Evolutionary conservation across 2,888 invertebrate genomes (phyloP).

Genomic region (Perizoma flavofasciatum): DNA sequence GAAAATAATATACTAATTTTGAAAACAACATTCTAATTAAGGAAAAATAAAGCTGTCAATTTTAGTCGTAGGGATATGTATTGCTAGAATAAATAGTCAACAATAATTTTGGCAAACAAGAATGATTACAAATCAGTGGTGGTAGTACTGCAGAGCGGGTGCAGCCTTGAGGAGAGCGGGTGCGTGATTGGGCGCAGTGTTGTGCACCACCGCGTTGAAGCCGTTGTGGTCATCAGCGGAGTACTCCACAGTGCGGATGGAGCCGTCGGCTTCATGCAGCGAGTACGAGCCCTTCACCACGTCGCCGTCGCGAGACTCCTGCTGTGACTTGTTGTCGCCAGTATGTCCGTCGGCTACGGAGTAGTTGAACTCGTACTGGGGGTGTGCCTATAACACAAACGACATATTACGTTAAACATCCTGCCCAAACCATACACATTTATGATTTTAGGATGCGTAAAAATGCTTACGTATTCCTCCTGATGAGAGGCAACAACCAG

Average conservation of each 20-base stretch:
- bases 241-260: conserved; percentile 81
- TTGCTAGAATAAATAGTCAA: conserved; percentile 40
- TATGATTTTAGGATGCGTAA: no score
- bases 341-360: conserved; percentile 83
- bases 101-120: conserved; percentile 28
- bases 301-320: conserved; percentile 81
- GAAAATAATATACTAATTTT: no score
- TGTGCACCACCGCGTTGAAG: conserved; percentile 70
- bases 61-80: conserved; percentile 14
- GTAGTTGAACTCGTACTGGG: conserved; percentile 80
- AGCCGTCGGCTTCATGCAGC: conserved; percentile 82
- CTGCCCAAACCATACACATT: neutral
- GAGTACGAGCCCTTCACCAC: conserved; percentile 82
- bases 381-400: conserved; percentile 58
- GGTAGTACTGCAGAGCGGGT: conserved; percentile 57
- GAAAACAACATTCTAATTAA: no score
- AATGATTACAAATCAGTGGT: conserved; percentile 45
- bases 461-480: conserved; percentile 33
- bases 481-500: conserved; percentile 52
- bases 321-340: conserved; percentile 83
- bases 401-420: conserved; percentile 5
- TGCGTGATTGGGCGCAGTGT: conserved; percentile 42
- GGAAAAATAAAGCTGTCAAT: neutral
- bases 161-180: conserved; percentile 61
- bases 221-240: conserved; percentile 78